phyloP scores from a whole-genome alignment of 2,113 vertebrate species.

The Tachycineta bicolor region DNA sequence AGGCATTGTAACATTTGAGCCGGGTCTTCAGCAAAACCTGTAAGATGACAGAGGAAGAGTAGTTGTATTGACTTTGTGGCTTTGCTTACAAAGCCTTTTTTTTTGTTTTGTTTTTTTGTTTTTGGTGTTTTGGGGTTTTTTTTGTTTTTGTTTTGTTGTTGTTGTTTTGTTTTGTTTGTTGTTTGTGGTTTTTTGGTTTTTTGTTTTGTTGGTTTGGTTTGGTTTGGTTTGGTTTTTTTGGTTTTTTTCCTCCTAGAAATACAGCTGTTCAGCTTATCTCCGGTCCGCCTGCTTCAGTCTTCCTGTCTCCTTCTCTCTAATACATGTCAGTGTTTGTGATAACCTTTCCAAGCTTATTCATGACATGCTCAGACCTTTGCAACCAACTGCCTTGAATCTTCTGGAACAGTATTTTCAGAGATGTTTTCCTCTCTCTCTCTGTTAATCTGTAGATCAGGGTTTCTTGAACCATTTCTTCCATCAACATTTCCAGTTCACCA shows the following conservation, averaged over 20 bases:
- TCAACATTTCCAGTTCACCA: not conserved
- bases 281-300: not conserved
- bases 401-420: not conserved
- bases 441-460: not conserved
- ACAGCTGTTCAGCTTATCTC: not conserved
- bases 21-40: not conserved
- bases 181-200: not conserved
- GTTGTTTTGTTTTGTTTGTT: not conserved
- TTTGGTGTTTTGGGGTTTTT: not conserved
- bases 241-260: not conserved
- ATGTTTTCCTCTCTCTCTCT: not conserved
- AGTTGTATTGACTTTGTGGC: not conserved
- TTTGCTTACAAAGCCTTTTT: not conserved
- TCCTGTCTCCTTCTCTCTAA: not conserved
- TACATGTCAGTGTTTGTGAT: not conserved
- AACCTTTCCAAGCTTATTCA: not conserved
- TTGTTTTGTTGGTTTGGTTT: too few species aligned
- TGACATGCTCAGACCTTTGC: not conserved
- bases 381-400: not conserved
- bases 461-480: not conserved
- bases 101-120: not conserved
- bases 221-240: too few species aligned
- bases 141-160: not conserved
- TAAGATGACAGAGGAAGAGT: not conserved
- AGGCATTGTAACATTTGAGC: not conserved